Percentiles rank a stretch among this genome's conserved stretches.
Evolutionary conservation across 2,888 invertebrate species (phyloP).

Genomic region (Adelphocoris suturalis): DNA sequence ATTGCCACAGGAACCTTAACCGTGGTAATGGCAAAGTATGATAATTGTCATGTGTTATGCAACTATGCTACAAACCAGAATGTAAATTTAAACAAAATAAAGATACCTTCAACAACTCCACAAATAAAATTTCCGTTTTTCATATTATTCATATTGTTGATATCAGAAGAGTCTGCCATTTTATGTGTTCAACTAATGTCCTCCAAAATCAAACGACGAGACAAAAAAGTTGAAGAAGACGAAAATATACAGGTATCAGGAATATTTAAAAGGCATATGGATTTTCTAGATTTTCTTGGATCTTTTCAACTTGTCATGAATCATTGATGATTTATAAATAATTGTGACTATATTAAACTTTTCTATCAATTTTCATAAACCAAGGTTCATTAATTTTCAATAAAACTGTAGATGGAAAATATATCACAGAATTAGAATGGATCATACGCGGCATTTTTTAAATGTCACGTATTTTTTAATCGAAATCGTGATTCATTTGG

Average conservation of each 20-base stretch:
- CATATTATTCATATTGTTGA: slow-evolving; percentile 81
- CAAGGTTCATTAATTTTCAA: no score
- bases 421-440: no score
- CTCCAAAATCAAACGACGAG: neutral
- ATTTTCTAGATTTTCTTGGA: neutral
- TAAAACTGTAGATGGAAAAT: no score
- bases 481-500: no score
- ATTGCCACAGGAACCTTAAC: neutral
- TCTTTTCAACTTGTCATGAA: no score
- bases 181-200: neutral
- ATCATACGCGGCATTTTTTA: no score
- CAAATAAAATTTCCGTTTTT: slow-evolving; percentile 91
- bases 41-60: neutral
- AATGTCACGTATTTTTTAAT: no score
- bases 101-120: slow-evolving; percentile 92
- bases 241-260: neutral
- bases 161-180: slow-evolving; percentile 62
- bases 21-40: neutral
- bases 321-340: no score
- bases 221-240: neutral
- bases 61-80: neutral
- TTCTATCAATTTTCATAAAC: no score
- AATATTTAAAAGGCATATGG: neutral
- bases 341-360: no score
- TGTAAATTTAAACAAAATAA: slow-evolving; percentile 76